Base-by-base conservation (phyloP, 2,113 vertebrate species). In the Nicator chloris region DNA sequence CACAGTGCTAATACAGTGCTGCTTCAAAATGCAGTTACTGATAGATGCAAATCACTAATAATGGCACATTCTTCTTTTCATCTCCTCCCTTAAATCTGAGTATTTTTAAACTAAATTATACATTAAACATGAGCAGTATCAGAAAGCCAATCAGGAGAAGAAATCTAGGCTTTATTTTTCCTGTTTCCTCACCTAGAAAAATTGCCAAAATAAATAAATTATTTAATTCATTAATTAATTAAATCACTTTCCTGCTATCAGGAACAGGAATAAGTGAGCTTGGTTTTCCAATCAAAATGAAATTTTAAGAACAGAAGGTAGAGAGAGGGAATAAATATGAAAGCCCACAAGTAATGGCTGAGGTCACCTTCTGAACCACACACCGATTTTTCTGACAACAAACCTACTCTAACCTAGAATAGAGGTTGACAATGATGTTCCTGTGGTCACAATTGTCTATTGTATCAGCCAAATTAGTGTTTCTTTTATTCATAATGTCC, bases 401-500 rank as follows among this genome's bases (percentile, higher is more conserved):
- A 81, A 86, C 68, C 51, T 53, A 84, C 71, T 57, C 35, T 78
- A 64, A 71, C 82, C 57, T 45, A 88, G 72, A 92, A 86, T 27
- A 83, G 33, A 92, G 39, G 54, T 63, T 86, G 82, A 91, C 77
- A 94, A 49, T 54, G 42, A 86, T 83, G 69, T 92, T 88, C 88
- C 63, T 50, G 80, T 95, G 80, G 88, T 90, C 86, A 71, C 65
- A 94, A 82, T 65, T 76, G 49, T 86, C 72, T 31, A 86, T 76
- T 88, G 51, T 69, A 83, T 73, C 75, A 88, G 54, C 26, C 31
- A 88, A 97, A 35, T 91, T 91, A 83, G 64, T 50, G n/a, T 68
- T 93, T 81, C 69, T 92, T 94, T 97, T 93, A 76, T 96, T 90
- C 93, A 84, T 92, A 88, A 86, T 47, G 65, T 79, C 87, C 80